phyloP scores from a whole-genome alignment of 2,888 invertebrate species.

The Acronicta alni region DNA sequence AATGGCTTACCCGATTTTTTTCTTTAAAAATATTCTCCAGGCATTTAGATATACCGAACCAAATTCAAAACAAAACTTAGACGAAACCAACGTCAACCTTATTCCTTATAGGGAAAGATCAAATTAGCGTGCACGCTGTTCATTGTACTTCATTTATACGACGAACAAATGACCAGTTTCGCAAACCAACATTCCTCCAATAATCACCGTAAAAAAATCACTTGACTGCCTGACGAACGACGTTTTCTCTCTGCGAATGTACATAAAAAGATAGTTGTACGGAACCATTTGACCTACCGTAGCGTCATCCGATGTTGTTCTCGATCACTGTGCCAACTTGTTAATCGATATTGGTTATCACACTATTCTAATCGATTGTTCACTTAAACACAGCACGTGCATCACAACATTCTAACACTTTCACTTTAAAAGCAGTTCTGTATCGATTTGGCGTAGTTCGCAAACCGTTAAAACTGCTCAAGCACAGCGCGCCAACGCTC shows the following conservation, averaged over 20 bases:
- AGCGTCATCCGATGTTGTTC: constrained; percentile 47
- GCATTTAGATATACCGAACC: constrained; percentile 8
- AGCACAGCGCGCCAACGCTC: constrained; percentile 57
- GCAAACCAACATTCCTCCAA: constrained; percentile 50
- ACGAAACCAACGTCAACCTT: constrained; percentile 22
- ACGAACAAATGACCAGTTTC: constrained; percentile 40
- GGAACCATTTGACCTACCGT: constrained; percentile 62
- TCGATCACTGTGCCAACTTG: constrained; percentile 48
- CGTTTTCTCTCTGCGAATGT: constrained; percentile 60
- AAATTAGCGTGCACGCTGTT: constrained; percentile 38
- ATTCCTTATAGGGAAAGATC: constrained; percentile 30
- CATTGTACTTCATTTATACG: constrained; percentile 24
- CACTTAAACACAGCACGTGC: constrained; percentile 62
- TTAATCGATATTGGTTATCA: constrained; percentile 38
- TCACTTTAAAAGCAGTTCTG: constrained; percentile 79
- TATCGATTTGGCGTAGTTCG: constrained; percentile 68
- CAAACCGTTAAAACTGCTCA: constrained; percentile 74
- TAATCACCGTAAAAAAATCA: constrained; percentile 49
- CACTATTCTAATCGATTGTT: constrained; percentile 49
- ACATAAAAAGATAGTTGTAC: constrained; percentile 59
- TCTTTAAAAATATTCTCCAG: not conserved
- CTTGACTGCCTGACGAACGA: constrained; percentile 53
- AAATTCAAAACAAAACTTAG: constrained; percentile 30
- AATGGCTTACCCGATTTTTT: not conserved
- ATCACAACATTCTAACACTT: constrained; percentile 76